Evolutionary conservation across 2,888 invertebrate genomes (phyloP), one percentile per base, ranked within the genome.

Genomic region (Anoncus sp.): DNA sequence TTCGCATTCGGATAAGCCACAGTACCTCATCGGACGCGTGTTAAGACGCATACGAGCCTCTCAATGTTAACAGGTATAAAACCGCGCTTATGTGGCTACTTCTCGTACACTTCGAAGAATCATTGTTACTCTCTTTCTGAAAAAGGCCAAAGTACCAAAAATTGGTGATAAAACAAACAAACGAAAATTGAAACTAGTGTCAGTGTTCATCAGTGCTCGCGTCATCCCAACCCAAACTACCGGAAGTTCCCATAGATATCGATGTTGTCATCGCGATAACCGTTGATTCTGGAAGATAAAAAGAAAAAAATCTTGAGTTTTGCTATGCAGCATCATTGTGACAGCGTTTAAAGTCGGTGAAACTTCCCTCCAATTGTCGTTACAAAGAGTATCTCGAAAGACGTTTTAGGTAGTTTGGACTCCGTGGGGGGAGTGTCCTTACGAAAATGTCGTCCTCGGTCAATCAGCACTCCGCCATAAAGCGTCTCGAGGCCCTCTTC

Each of bases 401-500:
- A 38, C 12, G 6, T 10, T 2, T 38, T 38, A 12, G 38, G 38
- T 38, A n/a, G n/a, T n/a, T n/a, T n/a, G n/a, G 6, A 9, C 6
- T 38, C 38, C 10, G 12, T 6, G 43, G 16, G n/a, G 5, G 5
- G n/a, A 35, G 38, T n/a, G 31, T 22, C 16, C 0, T 55, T 20
- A 40, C 55, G 55, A 72, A 2, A 63, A 87, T 87, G 86, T 87
- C 88, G 84, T 85, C 89, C 10, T 81, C 89, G 59, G 84, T 84
- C 75, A 94, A 94, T 89, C 94, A 94, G 86, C 94, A 93, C 73
- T 93, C 94, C 78, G 95, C 95, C 43, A 94, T 96, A 90, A 94
- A 94, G 85, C 94, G 95, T 84, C 92, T 96, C 86, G 96, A 96
- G 88, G 94, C 95, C 53, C 93, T 96, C 88, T 96, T 96, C 91